These are phyloP conservation scores for Carposina sasakii DNA, from an alignment of 1,140 invertebrate genomes.

Conservation along the genomic window DNA sequence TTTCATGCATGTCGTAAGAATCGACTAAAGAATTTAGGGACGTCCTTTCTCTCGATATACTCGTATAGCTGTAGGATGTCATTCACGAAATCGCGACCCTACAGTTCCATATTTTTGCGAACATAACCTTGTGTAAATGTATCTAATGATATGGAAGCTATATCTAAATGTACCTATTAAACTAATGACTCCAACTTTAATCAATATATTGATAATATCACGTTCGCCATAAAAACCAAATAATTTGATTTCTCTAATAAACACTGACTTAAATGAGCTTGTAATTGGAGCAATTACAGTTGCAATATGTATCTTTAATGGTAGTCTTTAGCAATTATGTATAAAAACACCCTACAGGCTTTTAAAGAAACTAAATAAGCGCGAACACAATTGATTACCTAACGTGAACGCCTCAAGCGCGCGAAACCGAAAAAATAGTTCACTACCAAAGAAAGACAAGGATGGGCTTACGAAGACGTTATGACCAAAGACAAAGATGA, in stretches of 20 bases:
- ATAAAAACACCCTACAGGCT: conserved; percentile 25
- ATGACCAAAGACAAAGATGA: conserved; percentile 32
- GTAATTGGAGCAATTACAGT: conserved; percentile 28
- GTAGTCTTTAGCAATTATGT: no score
- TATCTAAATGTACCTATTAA: not conserved
- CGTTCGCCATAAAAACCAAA: not conserved
- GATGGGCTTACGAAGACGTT: conserved; percentile 25
- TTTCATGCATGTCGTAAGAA: no score
- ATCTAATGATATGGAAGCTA: not conserved
- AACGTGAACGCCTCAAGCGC: conserved; percentile 45
- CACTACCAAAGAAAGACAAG: conserved; percentile 40
- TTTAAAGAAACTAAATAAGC: conserved; percentile 29
- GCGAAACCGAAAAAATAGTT: conserved; percentile 52
- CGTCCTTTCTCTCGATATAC: no score
- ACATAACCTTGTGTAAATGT: not conserved
- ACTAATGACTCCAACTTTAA: not conserved
- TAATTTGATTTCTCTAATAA: conserved; percentile 4
- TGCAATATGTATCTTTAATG: conserved; percentile 22
- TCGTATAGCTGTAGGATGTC: no score
- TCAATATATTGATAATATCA: not conserved
- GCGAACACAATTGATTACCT: conserved; percentile 54
- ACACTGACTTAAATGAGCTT: no score
- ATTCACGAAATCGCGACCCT: no score
- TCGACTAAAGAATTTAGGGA: no score
- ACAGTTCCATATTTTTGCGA: no score